A percentile compares a stretch with the other conserved stretches of the same genome.
phyloP scores from a whole-genome alignment of 2,888 invertebrate species.

The Brenthis hecate region DNA sequence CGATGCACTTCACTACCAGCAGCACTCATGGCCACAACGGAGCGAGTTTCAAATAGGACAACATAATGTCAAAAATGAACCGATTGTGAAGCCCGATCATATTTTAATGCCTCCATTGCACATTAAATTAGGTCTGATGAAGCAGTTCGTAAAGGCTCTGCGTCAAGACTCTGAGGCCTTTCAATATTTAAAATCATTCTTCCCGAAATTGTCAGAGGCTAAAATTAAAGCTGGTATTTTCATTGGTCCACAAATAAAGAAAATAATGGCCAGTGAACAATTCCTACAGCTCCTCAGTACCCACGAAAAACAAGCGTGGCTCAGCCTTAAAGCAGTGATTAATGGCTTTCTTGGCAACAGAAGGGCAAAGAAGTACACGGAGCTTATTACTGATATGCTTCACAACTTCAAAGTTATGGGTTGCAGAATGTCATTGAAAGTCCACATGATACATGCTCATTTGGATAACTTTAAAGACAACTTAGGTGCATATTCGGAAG shows the following conservation, averaged over 20 bases:
- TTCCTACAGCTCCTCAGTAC: slow-evolving; percentile 13
- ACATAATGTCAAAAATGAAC: slow-evolving; percentile 24
- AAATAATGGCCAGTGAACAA: slow-evolving; percentile 17
- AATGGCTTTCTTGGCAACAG: slow-evolving; percentile 33
- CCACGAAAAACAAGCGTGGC: slow-evolving; percentile 19
- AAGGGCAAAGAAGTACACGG: slow-evolving; percentile 30
- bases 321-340: slow-evolving; percentile 36
- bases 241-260: background rate
- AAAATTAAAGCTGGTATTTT: slow-evolving; percentile 5
- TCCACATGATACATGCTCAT: too few relatives aligned
- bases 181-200: slow-evolving; percentile 32
- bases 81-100: slow-evolving; percentile 20
- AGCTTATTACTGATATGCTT: too few relatives aligned
- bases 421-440: too few relatives aligned
- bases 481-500: too few relatives aligned
- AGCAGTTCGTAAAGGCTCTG: slow-evolving; percentile 34
- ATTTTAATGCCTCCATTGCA: slow-evolving; percentile 34
- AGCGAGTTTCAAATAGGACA: slow-evolving; percentile 15
- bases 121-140: slow-evolving; percentile 37
- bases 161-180: slow-evolving; percentile 32
- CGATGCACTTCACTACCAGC: slow-evolving; percentile 26
- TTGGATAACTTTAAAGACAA: too few relatives aligned
- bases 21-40: slow-evolving; percentile 14
- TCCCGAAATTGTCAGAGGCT: slow-evolving; percentile 35
- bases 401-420: too few relatives aligned